Conservation (phyloP, 2,113 vertebrate species). For the Lasiurus borealis region DNA sequence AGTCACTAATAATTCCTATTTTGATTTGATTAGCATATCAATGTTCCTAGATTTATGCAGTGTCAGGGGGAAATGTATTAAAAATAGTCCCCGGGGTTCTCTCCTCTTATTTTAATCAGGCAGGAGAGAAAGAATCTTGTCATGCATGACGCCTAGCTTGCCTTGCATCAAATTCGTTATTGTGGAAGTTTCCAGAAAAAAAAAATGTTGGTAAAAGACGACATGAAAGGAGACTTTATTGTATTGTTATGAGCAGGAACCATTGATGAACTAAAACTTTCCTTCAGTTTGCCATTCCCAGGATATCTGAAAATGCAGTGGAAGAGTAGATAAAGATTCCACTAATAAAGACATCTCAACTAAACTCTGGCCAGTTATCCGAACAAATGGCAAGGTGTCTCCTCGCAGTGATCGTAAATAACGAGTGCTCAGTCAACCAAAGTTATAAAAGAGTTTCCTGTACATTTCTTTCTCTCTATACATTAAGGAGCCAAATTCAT, state of each 20-base stretch:
- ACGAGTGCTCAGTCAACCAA: not conserved
- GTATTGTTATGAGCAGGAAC: slow-evolving; percentile 6
- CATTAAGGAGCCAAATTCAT: not conserved
- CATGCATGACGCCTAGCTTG: slow-evolving; percentile 78
- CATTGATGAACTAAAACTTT: not conserved
- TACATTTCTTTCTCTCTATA: not conserved
- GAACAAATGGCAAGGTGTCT: not conserved
- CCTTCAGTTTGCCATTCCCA: not conserved
- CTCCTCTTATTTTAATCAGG: slow-evolving; percentile 81
- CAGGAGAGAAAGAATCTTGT: slow-evolving; percentile 73
- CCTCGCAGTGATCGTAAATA: not conserved
- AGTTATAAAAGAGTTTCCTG: not conserved
- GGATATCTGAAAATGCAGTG: not conserved
- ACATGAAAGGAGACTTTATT: slow-evolving; percentile 44
- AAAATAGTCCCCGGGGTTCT: slow-evolving; percentile 86
- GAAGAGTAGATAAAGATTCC: not conserved
- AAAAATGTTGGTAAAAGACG: not conserved
- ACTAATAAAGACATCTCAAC: not conserved
- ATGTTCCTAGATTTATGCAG: slow-evolving; percentile 85
- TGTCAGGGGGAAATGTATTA: slow-evolving; percentile 85
- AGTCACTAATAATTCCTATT: slow-evolving; percentile 87
- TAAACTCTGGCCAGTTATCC: not conserved
- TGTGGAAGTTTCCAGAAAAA: not conserved
- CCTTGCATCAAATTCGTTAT: slow-evolving; percentile 57
- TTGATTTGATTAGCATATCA: slow-evolving; percentile 90